Evolutionary conservation across 2,888 invertebrate species (phyloP), one percentile per base, ranked within the genome.

Genomic region (Monoplex corrugatus): DNA sequence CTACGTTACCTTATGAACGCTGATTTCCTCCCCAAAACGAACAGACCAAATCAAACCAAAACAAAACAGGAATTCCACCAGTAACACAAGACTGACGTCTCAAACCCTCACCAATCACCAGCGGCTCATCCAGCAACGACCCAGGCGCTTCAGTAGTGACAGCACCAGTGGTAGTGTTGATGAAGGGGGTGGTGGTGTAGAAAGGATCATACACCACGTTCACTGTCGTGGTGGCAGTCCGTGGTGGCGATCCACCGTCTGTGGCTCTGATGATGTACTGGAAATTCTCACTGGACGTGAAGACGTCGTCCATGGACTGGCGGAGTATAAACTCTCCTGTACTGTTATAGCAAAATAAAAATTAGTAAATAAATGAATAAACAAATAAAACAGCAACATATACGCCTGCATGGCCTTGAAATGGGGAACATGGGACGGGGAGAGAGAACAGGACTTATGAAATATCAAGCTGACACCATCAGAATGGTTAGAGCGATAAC

Each of bases 131-230:
- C 50, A 19, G 50, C 23, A 28, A 19, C 35, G 87, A 45, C 5
- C 23, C 50, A 28, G 44, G 44, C 6, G 32, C 50, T 78, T 35
- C 28, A 10, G 78, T 87, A 23, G n/a, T n/a, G n/a, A n/a, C n/a
- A 32, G 23, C 5, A 28, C 78, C 78, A 40, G 50, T 78, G 72
- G 44, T 3, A 28, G 78, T 45, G 28, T 32, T 2, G 13, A 6
- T 23, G n/a, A 72, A 68, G 50, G 88, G 83, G 28, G 82, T 87
- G 63, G 83, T 88, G 23, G 38, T 63, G 28, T 44, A 0, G 43
- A 32, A 68, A 23, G 83, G 88, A 83, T 88, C 83, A 35, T 88
- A 88, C 23, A 88, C 44, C 8, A 88, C 57, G 83, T 88, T 88
- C 83, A 88, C 88, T 19, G 88, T 88, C 19, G 88, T 88, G 13